Evolutionary conservation across 2,888 invertebrate species (phyloP).

Genomic region (Drosophila monieri): DNA sequence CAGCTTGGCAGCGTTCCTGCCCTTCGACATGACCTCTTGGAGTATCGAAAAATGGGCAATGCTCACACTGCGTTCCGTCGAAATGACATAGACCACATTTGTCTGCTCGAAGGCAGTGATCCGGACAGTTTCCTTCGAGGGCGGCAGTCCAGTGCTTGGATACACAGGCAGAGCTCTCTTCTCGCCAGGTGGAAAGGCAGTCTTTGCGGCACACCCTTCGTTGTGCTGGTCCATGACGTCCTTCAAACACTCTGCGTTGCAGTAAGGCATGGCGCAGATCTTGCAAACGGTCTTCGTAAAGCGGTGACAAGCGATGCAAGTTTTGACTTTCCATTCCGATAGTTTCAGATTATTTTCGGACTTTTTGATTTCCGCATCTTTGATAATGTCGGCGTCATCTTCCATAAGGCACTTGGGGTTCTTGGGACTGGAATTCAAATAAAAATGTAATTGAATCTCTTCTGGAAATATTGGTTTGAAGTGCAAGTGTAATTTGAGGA

Average conservation of each 20-base stretch:
- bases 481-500: background rate
- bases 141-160: conserved; percentile 56
- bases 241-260: conserved; percentile 74
- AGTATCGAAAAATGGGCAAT: conserved; percentile 69
- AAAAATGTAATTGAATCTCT: background rate
- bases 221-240: conserved; percentile 45
- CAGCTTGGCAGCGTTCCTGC: conserved; percentile 55
- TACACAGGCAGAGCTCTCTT: background rate
- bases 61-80: conserved; percentile 62
- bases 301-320: conserved; percentile 39
- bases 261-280: conserved; percentile 66
- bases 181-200: background rate
- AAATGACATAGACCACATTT: conserved; percentile 80
- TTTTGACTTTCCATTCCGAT: background rate
- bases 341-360: background rate
- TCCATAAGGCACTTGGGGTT: background rate
- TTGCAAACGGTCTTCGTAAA: conserved; percentile 51
- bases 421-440: background rate
- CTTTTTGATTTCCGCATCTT: background rate
- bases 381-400: too few species aligned
- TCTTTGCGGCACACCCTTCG: conserved; percentile 29
- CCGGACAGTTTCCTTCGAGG: conserved; percentile 64
- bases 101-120: conserved; percentile 80
- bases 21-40: conserved; percentile 53
- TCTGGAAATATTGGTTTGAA: background rate